Base-by-base conservation (phyloP, 2,888 invertebrate genomes). In the Stenotaenia linearis region DNA sequence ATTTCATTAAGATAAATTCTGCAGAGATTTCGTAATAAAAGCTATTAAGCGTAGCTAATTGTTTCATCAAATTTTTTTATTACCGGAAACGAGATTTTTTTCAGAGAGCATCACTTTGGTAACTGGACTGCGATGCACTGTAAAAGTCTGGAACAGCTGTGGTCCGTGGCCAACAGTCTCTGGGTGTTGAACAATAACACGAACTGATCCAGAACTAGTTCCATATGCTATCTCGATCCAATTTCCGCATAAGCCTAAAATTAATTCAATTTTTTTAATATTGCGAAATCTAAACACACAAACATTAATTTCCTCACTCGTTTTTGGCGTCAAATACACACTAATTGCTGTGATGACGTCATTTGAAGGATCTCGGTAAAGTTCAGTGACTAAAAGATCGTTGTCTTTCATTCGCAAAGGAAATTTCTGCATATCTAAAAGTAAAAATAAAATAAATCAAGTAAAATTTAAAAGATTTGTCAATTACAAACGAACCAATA, bases 221-320 rank as follows among this genome's bases (percentile, higher is more conserved):
- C 98, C 99, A 86, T 99, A 99, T 0, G 98, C 99, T 84, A 99
- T 98, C 88, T 99, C 99, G 84, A 99, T 97, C 98, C 98, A 98
- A 87, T 98, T 98, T 74, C 98, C 98, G 87, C 96, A 96, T 80
- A 97, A 89, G 89, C 95, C 97, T 96, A 85, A 30, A 82, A 81
- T 78, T 25, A 18, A 61, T 74, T 74, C 10, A 69, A 69, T 18
- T 18, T 30, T 30, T 4, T 75, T 75, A 75, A 25, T 5, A 75
- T 28, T 10, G n/a, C 75, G 1, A 4, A 40, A 0, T 10, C 3
- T 12, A 12, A 40, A 28, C 25, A 18, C 28, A 6, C 5, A 75
- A 75, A 75, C 9, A 32, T 18, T 7, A 12, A 77, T 12, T 37
- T 35, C 7, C 93, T 91, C 89, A 97, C 97, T 97, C 81, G 98